Base-by-base conservation (phyloP, 2,888 invertebrate species). In the Kryphioiulus occultus region DNA sequence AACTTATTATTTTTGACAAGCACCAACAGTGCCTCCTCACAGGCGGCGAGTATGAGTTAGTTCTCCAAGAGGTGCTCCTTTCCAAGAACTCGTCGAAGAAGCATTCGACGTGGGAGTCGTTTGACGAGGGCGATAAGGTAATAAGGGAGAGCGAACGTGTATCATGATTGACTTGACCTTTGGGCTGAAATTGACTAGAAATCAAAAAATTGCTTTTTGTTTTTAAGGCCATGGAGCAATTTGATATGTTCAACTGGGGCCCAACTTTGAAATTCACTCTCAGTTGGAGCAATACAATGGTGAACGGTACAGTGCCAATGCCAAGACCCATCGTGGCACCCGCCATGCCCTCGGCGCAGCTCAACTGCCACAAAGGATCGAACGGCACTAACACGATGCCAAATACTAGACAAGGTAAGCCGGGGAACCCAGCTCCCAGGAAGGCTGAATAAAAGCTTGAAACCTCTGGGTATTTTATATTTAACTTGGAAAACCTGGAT, bases 31-130 rank as follows among this genome's bases (percentile, higher is more conserved):
- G 97, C 91, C 93, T 97, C 88, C 93, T 97, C 86, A 95, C 95
- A 0, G 96, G 97, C 90, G 98, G 98, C 4, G 96, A 97, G 91
- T 98, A 98, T 92, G 97, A 98, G 91, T 93, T 98, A 88, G 95
- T 96, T 86, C 92, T 98, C 89, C 95, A 96, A 90, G 96, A 97
- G 90, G 94, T 96, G 68, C 87, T 87, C 42, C 88, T 88, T 53
- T 89, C 89, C 32, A 91, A 93, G 91, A 92, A 92, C 53, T 94
- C 95, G 0, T 95, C 96, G 17, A 95, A 95, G 91, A 95, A 95
- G 91, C 93, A 94, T 90, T 95, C 95, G n/a, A 95, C 94, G 88
- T 95, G 95, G 95, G 95, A 95, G 91, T 93, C 93, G 47, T 92
- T 93, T 88, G 94, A 94, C 90, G 93, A 94, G 87, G 93, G 93